Evolutionary conservation across 2,888 invertebrate genomes (phyloP), one percentile per base, ranked within the genome.

Genomic region (Choristoneura rosaceana): DNA sequence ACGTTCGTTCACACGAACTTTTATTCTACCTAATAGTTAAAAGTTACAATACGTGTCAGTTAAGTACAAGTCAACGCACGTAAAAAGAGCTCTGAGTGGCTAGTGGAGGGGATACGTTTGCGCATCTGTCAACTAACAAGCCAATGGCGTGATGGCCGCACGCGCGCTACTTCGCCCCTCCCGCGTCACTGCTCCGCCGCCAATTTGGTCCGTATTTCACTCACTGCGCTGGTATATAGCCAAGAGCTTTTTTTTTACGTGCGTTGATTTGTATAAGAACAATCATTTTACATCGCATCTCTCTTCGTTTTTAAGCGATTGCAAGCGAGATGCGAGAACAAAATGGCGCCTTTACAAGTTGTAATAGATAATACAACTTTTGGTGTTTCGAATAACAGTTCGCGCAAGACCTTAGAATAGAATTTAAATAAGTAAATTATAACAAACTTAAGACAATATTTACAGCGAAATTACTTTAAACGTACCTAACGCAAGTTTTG

Each of bases 361-460:
- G 43, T 17, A 43, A 61, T 17, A 4, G 17, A 41, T 17, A 14
- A 4, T 15, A 61, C 38, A 59, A 38, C 61, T 17, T 17, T 12
- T 17, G 38, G 33, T 17, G 55, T 25, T 9, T 25, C 59, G n/a
- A 66, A 68, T 60, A 47, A 68, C 33, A 47, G 59, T 47, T 75
- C 74, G 81, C 82, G 79, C 80, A 83, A 84, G 82, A 81, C 80
- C 81, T 78, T 76, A 78, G 78, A 78, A 80, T 76, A 78, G 78
- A 78, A 79, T 76, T 79, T 77, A 81, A 82, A 84, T 84, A 82
- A 84, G 82, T 82, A 82, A 82, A 80, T 81, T 82, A 81, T 83
- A 76, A 76, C 78, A 75, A 80, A 76, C 77, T 81, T 79, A 79
- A 80, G 79, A 70, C 78, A 76, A 76, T 85, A 84, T 84, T 80